Evolutionary conservation across 2,113 vertebrate genomes (phyloP).

Genomic region (Hyperopisus bebe): DNA sequence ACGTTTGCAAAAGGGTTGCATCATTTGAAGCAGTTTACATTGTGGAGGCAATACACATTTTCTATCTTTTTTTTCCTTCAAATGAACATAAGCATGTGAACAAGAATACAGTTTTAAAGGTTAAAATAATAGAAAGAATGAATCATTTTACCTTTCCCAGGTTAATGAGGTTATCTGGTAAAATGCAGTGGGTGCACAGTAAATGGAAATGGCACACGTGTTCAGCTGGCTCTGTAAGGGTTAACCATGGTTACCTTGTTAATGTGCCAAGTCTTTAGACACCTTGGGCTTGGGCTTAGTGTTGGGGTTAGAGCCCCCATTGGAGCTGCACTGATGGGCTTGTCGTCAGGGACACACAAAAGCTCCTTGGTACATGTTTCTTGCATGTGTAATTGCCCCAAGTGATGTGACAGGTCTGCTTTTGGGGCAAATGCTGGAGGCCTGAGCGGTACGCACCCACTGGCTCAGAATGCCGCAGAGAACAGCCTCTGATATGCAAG

Average conservation of each 20-base stretch:
- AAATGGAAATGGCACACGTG: background rate
- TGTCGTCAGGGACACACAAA: background rate
- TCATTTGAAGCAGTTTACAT: background rate
- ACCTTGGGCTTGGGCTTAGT: background rate
- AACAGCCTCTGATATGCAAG: slow-evolving; percentile 38
- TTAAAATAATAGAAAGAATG: background rate
- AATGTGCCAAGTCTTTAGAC: slow-evolving; percentile 14
- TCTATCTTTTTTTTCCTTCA: background rate
- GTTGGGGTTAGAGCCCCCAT: background rate
- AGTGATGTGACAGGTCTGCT: background rate
- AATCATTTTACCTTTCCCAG: background rate
- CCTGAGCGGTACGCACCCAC: background rate
- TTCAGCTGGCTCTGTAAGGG: background rate
- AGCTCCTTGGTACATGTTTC: background rate
- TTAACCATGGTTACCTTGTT: background rate
- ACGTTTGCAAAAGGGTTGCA: background rate
- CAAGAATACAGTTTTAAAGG: background rate
- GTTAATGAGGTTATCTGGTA: background rate
- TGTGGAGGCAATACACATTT: background rate
- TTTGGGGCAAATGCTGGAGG: background rate
- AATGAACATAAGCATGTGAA: background rate
- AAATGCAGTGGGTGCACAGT: background rate
- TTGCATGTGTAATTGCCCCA: background rate
- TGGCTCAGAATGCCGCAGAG: slow-evolving; percentile 18
- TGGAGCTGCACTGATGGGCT: background rate